Base-by-base conservation (phyloP, 2,888 invertebrate species). In the Euproctis similis region DNA sequence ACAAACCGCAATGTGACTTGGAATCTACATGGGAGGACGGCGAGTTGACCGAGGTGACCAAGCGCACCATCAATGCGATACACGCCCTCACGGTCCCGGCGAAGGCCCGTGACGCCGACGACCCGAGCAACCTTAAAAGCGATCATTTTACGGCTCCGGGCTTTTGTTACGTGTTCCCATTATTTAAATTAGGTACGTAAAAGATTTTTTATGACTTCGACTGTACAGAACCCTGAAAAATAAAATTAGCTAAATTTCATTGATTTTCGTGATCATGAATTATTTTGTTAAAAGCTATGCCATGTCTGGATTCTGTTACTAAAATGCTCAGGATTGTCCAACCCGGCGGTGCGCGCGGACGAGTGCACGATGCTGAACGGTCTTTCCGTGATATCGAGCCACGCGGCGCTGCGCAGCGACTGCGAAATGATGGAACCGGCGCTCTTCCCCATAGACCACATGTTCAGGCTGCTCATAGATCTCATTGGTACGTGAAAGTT, bases 121-220 rank as follows among this genome's bases (percentile, higher is more conserved):
- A 34, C 0, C 1, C 19, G 0, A 30, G 42, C 11, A 56, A 47
- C 23, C n/a, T n/a, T n/a, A 65, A 37, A 14, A 10, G 23, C n/a
- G 46, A 39, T 45, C 68, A 80, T 49, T 86, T 92, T 46, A 86
- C 87, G 1, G 91, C 92, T 1, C 90, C 95, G 1, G 91, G 92
- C 0, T 95, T 96, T 76, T 91, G 92, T 51, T 97, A 93, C 59
- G 86, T 89, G 7, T 96, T 95, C 69, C 92, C 93, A 8, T 86
- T 96, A 48, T 68, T 97, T 3, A 89, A 89, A 51, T 80, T 87
- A 30, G 88, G 90, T 44, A 29, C n/a, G n/a, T n/a, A n/a, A n/a
- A n/a, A n/a, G n/a, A n/a, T n/a, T n/a, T n/a, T n/a, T n/a, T n/a
- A n/a, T n/a, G n/a, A n/a, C n/a, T n/a, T n/a, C n/a, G n/a, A n/a